Evolutionary conservation across 1,140 invertebrate species (phyloP).

Genomic region (Pseudomyrmex pallidus): DNA sequence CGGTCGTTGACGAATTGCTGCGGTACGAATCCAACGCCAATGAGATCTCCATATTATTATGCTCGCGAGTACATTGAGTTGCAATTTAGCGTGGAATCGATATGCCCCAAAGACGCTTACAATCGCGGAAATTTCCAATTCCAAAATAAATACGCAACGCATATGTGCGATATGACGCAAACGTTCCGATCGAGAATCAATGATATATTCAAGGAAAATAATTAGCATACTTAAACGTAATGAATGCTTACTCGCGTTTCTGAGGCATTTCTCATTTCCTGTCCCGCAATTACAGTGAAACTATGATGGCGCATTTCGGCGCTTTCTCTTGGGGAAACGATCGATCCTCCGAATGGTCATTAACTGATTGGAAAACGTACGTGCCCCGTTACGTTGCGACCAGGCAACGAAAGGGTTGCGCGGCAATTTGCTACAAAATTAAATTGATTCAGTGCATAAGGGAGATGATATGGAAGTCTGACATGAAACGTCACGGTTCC

Average conservation of each 20-base stretch:
- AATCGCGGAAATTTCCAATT: slow-evolving; percentile 40
- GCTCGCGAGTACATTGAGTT: background rate
- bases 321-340: slow-evolving; percentile 67
- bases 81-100: background rate
- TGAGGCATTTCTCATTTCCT: slow-evolving; percentile 70
- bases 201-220: slow-evolving; percentile 59
- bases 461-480: slow-evolving; percentile 66
- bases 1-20: slow-evolving; percentile 38
- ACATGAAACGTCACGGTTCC: slow-evolving; percentile 39
- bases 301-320: slow-evolving; percentile 70
- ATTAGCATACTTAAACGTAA: slow-evolving; percentile 72
- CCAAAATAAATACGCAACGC: slow-evolving; percentile 29
- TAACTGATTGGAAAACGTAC: slow-evolving; percentile 73
- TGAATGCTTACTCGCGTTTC: slow-evolving; percentile 51
- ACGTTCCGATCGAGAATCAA: slow-evolving; percentile 33
- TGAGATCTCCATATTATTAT: background rate
- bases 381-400: slow-evolving; percentile 60
- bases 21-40: background rate
- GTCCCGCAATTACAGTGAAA: slow-evolving; percentile 72
- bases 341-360: slow-evolving; percentile 70
- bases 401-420: slow-evolving; percentile 68
- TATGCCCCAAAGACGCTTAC: slow-evolving; percentile 8
- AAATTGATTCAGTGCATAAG: slow-evolving; percentile 68
- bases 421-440: slow-evolving; percentile 70
- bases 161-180: slow-evolving; percentile 1